Evolutionary conservation across 2,113 vertebrate species (phyloP).

Genomic region (Ia io): DNA sequence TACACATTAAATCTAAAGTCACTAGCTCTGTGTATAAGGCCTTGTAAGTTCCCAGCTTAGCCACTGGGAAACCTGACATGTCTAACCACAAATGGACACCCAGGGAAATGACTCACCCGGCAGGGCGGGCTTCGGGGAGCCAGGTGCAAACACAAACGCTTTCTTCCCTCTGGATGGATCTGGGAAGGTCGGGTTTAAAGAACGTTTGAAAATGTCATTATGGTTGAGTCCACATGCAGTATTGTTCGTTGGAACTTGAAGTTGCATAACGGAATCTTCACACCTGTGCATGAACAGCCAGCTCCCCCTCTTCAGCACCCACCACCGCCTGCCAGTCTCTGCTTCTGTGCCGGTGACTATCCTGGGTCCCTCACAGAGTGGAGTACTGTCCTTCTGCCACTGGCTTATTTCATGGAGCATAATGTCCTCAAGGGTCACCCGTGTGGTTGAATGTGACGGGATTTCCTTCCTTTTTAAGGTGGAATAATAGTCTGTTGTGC

Average conservation of each 20-base stretch:
- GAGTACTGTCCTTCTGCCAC: no score
- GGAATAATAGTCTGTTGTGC: background rate
- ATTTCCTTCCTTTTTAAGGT: background rate
- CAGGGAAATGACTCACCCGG: background rate
- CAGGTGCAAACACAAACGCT: background rate
- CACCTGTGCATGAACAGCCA: background rate
- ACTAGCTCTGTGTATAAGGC: rapidly evolving
- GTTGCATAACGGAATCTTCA: background rate
- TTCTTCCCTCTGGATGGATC: background rate
- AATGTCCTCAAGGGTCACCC: no score
- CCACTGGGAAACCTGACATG: rapidly evolving
- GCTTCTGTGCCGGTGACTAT: background rate
- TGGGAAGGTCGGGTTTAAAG: background rate
- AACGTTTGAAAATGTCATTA: no score
- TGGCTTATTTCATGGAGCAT: background rate
- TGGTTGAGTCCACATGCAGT: rapidly evolving
- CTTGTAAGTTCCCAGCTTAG: background rate
- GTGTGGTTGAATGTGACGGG: rapidly evolving
- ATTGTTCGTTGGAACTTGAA: rapidly evolving
- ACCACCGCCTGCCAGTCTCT: background rate
- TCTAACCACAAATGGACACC: rapidly evolving
- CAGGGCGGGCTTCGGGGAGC: background rate
- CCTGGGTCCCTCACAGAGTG: rapidly evolving
- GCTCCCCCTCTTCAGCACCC: background rate
- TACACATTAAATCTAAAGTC: rapidly evolving